Evolutionary conservation across 1,140 invertebrate genomes (phyloP).

Genomic region (Drosophila kurseongensis): DNA sequence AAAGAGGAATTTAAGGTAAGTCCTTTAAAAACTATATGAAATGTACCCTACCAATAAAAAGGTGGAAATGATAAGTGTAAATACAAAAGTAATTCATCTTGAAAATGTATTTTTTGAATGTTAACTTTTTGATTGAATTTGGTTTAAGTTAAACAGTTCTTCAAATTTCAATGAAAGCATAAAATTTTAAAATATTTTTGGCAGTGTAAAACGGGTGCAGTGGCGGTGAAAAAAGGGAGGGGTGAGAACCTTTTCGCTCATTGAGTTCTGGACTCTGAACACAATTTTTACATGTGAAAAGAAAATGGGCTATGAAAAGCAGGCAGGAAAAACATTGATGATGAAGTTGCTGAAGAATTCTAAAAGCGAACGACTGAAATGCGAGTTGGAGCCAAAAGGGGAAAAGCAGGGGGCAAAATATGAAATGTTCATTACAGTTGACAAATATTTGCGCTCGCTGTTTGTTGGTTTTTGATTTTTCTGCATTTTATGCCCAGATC

Average conservation of each 20-base stretch:
- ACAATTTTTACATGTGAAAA: slow-evolving; percentile 69
- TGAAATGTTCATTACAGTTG: slow-evolving; percentile 84
- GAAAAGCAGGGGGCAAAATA: slow-evolving; percentile 56
- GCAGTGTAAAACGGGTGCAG: not conserved
- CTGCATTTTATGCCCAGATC: slow-evolving; percentile 64
- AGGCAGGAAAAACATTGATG: slow-evolving; percentile 40
- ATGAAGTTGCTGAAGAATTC: slow-evolving; percentile 45
- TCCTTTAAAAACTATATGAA: too few relatives aligned
- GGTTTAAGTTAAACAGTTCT: too few relatives aligned
- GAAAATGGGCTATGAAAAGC: slow-evolving; percentile 72
- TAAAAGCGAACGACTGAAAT: slow-evolving; percentile 22
- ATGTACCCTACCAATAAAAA: too few relatives aligned
- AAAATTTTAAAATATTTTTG: not conserved
- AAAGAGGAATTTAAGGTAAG: too few relatives aligned
- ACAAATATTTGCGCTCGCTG: slow-evolving; percentile 77
- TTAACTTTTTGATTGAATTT: too few relatives aligned
- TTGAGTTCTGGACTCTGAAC: slow-evolving; percentile 64
- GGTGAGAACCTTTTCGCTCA: slow-evolving; percentile 37
- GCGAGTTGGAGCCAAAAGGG: slow-evolving; percentile 1
- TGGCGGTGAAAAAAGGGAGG: not conserved
- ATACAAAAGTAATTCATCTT: too few relatives aligned
- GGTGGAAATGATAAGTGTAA: too few relatives aligned
- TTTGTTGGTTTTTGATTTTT: slow-evolving; percentile 65
- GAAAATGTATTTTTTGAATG: too few relatives aligned
- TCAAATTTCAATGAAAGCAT: too few relatives aligned